phyloP scores from a whole-genome alignment of 1,140 invertebrate genomes.

The Anastrepha ludens region DNA sequence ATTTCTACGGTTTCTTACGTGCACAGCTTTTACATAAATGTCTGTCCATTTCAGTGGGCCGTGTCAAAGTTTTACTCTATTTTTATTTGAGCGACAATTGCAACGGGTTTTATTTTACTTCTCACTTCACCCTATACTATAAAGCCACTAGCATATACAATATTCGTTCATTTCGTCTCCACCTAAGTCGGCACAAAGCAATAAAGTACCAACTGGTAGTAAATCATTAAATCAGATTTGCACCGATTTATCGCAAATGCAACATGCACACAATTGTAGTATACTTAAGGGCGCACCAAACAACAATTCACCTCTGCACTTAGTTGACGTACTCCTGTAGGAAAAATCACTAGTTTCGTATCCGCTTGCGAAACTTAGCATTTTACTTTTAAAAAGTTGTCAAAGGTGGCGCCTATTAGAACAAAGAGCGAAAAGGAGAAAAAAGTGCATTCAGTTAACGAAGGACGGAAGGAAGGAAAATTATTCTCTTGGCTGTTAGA shows the following conservation, averaged over 20 bases:
- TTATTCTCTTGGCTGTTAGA: neutral
- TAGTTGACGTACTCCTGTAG: neutral
- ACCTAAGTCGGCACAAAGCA: neutral
- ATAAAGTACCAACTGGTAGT: slow-evolving; percentile 37
- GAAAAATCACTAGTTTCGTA: neutral
- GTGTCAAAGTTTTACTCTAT: slow-evolving; percentile 24
- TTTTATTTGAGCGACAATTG: slow-evolving; percentile 20
- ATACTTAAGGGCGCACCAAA: slow-evolving; percentile 22
- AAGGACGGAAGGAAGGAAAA: neutral
- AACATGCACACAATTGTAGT: slow-evolving; percentile 25
- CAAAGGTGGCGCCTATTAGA: slow-evolving; percentile 40
- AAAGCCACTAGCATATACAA: neutral
- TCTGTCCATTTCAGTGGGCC: neutral
- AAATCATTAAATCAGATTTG: slow-evolving; percentile 49
- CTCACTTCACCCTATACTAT: neutral
- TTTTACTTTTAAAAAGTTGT: slow-evolving; percentile 23
- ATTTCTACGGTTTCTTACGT: neutral
- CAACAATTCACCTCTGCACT: neutral
- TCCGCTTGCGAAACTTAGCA: slow-evolving; percentile 38
- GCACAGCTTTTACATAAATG: neutral
- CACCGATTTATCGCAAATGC: slow-evolving; percentile 17
- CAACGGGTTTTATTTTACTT: neutral
- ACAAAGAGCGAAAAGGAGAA: neutral
- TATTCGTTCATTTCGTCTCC: neutral
- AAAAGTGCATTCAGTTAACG: slow-evolving; percentile 9